A percentile compares a stretch with the other conserved stretches of the same genome.
Evolutionary conservation across 2,113 vertebrate species (phyloP).

Genomic region (Panthera tigris): DNA sequence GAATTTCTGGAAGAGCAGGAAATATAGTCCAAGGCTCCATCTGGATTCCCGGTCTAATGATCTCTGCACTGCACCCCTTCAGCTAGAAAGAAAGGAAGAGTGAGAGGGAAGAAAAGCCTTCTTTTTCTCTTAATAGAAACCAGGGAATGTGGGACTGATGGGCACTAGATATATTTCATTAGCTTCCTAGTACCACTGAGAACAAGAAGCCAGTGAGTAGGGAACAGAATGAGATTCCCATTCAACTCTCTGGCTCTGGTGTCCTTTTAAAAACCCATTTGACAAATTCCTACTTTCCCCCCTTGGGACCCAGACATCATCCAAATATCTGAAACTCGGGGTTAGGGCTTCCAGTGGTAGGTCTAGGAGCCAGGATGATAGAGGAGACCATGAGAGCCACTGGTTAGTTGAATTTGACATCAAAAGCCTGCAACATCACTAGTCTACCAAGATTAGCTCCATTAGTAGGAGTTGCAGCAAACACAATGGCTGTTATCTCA

Average conservation of each 20-base stretch:
- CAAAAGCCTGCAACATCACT: conserved; percentile 49
- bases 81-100: neutral
- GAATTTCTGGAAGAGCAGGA: conserved; percentile 39
- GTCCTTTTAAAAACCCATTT: conserved; percentile 40
- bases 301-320: conserved; percentile 23
- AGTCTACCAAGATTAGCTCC: conserved; percentile 62
- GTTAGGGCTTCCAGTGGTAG: neutral
- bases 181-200: neutral
- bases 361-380: neutral
- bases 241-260: conserved; percentile 21
- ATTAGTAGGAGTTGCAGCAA: conserved; percentile 60
- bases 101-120: neutral
- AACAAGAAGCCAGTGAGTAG: neutral
- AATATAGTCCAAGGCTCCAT: neutral
- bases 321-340: conserved; percentile 39
- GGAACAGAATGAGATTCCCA: conserved; percentile 49
- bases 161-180: neutral
- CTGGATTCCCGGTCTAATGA: neutral
- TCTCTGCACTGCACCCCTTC: neutral
- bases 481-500: conserved; percentile 84
- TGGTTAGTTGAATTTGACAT: conserved; percentile 54
- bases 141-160: neutral
- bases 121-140: conserved; percentile 50
- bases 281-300: neutral
- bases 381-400: neutral